These are phyloP conservation scores for Bungarus multicinctus DNA, from an alignment of 2,113 vertebrate genomes.

Conservation along the genomic window DNA sequence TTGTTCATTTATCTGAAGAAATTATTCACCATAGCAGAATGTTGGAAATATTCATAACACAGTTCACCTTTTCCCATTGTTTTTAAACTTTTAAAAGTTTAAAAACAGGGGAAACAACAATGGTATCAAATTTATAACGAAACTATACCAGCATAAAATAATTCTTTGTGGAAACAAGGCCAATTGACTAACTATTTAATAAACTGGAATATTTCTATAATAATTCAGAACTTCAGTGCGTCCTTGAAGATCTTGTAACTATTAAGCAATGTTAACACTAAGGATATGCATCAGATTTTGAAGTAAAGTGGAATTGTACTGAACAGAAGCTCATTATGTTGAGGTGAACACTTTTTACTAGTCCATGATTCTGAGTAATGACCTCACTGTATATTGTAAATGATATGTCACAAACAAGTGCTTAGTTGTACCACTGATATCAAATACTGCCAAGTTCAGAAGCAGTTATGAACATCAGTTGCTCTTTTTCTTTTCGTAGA, in stretches of 20 bases:
- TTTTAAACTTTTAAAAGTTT: neutral
- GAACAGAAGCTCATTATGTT: neutral
- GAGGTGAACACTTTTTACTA: neutral
- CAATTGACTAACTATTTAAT: neutral
- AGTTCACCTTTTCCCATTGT: neutral
- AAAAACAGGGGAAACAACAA: neutral
- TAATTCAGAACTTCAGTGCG: neutral
- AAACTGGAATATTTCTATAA: neutral
- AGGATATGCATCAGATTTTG: neutral
- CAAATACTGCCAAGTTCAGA: neutral
- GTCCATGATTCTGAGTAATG: neutral
- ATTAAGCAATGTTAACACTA: neutral
- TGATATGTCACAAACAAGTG: neutral
- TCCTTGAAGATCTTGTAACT: neutral
- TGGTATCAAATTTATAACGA: neutral
- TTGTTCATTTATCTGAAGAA: neutral
- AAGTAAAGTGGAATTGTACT: neutral
- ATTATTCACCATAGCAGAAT: neutral
- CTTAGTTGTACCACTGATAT: neutral
- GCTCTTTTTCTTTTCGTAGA: neutral
- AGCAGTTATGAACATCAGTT: neutral
- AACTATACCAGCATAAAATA: neutral
- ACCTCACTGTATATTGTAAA: neutral
- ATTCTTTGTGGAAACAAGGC: neutral
- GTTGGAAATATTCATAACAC: neutral